Evolutionary conservation across 1,140 invertebrate species (phyloP).

Genomic region (Monochamus saltuarius): DNA sequence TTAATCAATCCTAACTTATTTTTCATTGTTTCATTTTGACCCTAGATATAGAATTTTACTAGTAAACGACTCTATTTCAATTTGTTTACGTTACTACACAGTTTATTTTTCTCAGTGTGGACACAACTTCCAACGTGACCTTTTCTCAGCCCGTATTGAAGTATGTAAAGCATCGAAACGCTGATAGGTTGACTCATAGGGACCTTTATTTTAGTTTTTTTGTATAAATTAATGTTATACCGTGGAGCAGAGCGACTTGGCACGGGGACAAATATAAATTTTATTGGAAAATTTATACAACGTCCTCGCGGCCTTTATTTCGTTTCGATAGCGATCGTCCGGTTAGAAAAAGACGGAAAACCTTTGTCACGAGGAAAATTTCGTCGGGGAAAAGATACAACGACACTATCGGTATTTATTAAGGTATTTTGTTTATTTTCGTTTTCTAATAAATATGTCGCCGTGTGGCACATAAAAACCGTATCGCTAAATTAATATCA

Average conservation of each 20-base stretch:
- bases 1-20: too few relatives aligned
- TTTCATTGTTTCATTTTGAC: too few relatives aligned
- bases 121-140: too few relatives aligned
- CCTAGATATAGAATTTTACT: too few relatives aligned
- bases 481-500: conserved; percentile 17
- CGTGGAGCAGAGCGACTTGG: conserved; percentile 12
- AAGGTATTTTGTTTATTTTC: conserved; percentile 24
- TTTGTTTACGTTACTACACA: too few relatives aligned
- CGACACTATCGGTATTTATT: conserved; percentile 21
- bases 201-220: conserved; percentile 3
- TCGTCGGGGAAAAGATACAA: conserved; percentile 12
- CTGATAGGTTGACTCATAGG: neutral
- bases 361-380: conserved; percentile 11
- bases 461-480: conserved; percentile 8
- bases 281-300: conserved; percentile 12
- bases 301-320: conserved; percentile 11
- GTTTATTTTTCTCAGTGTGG: too few relatives aligned
- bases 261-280: conserved; percentile 16
- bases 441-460: conserved; percentile 23
- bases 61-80: too few relatives aligned
- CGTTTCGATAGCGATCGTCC: neutral
- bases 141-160: too few relatives aligned
- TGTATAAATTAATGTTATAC: conserved; percentile 5
- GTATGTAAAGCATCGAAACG: neutral
- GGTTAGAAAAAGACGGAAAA: conserved; percentile 13